Conservation (phyloP, 2,888 invertebrate species). For the Phortica okadai region DNA sequence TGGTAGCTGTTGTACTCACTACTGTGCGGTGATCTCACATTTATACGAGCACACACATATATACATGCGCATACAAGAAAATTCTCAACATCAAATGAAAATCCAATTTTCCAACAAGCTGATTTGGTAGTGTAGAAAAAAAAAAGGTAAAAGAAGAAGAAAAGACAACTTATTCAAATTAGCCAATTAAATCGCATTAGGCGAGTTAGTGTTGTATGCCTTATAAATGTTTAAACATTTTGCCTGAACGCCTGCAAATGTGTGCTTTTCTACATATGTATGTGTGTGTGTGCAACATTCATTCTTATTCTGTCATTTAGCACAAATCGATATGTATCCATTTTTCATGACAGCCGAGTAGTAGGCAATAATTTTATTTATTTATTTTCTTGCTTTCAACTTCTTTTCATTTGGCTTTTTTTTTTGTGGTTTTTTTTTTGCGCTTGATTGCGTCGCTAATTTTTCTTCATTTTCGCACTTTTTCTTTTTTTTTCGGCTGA, state of each 20-base stretch:
- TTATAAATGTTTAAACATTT: constrained; percentile 5
- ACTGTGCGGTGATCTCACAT: constrained; percentile 62
- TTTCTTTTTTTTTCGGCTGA: constrained; percentile 11
- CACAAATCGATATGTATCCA: constrained; percentile 65
- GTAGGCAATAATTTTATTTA: constrained; percentile 62
- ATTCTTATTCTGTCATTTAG: constrained; percentile 39
- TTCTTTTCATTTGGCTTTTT: constrained; percentile 41
- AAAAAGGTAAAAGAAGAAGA: not conserved
- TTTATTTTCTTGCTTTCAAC: constrained; percentile 17
- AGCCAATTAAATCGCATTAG: constrained; percentile 50
- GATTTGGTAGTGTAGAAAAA: not conserved
- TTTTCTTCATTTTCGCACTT: constrained; percentile 21
- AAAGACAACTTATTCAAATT: constrained; percentile 43
- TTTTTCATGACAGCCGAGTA: constrained; percentile 62
- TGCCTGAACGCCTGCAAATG: not conserved
- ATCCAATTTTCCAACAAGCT: not conserved
- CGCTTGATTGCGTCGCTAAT: constrained; percentile 9
- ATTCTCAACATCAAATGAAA: not conserved
- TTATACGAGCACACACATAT: constrained; percentile 13
- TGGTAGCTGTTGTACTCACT: constrained; percentile 36
- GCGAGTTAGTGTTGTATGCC: constrained; percentile 9
- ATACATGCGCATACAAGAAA: constrained; percentile 31
- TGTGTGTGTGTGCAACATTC: constrained; percentile 2
- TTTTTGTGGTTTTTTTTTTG: constrained; percentile 25
- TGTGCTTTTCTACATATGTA: not conserved